Evolutionary conservation across 2,113 vertebrate species (phyloP), one percentile per base, ranked within the genome.

Genomic region (Misgurnus mizolepis): DNA sequence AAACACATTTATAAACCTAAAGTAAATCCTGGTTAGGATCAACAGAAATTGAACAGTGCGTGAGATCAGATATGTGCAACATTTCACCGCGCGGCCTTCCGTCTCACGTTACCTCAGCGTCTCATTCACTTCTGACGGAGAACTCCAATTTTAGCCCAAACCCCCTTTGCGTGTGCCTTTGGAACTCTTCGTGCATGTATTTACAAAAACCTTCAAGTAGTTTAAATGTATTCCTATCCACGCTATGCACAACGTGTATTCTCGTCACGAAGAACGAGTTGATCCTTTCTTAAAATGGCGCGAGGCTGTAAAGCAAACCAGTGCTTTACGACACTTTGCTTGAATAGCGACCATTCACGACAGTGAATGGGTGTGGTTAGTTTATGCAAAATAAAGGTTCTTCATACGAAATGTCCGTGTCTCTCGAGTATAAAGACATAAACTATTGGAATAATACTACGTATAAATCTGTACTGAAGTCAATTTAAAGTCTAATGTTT

Each of bases 281-380:
- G 61, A 47, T 67, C 9, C 45, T 47, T 45, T 53, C 75, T 80
- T 82, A 81, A 86, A 86, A 86, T 84, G 85, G 82, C 85, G 84
- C 76, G 22, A 49, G 58, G 82, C 75, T 76, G 76, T 27, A 79
- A 79, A 71, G 27, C 12, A 71, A 14, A 68, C 9, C 7, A 9
- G 3, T 2, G 5, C 43, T 69, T 77, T 70, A 61, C 79, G 70
- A 83, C 78, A 68, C n/a, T n/a, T 15, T 49, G 22, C 47, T 15
- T 60, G 53, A 43, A 14, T 49, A 5, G 11, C 1, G 3, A 6
- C n/a, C 17, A 34, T 85, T 80, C 47, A 7, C 81, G 84, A 72
- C 17, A 78, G 72, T 22, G 22, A 22, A 22, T 22, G 14, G 56
- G 55, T 8, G 66, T 70, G 76, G 50, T 17, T 39, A 50, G 3